Evolutionary conservation across 2,113 vertebrate species (phyloP).

Genomic region (Macaca mulatta): DNA sequence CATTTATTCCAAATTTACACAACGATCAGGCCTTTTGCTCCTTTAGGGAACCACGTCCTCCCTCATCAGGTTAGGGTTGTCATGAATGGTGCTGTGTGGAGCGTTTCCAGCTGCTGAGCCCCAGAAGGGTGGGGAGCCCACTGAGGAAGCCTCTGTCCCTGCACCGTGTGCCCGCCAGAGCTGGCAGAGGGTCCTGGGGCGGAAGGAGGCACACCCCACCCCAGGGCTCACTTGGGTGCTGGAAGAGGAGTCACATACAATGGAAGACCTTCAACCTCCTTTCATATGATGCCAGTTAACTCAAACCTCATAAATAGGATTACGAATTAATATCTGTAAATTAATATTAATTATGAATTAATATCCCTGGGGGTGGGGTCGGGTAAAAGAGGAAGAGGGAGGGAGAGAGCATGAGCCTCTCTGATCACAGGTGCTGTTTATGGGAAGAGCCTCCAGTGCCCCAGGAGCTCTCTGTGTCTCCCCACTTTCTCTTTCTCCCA

Average conservation of each 20-base stretch:
- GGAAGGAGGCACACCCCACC: not conserved
- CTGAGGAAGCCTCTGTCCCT: not conserved
- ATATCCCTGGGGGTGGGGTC: accelerated
- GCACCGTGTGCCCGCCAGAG: accelerated
- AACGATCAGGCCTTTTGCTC: accelerated
- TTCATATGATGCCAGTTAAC: not conserved
- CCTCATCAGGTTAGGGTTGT: accelerated
- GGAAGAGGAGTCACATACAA: accelerated
- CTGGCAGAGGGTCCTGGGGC: not conserved
- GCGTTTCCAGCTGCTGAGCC: not conserved
- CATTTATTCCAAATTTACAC: accelerated
- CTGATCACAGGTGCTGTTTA: not conserved
- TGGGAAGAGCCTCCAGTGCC: not conserved
- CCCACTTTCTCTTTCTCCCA: no score
- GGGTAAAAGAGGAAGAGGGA: not conserved
- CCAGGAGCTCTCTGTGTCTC: not conserved
- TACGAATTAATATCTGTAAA: not conserved
- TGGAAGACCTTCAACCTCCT: not conserved
- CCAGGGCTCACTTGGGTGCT: accelerated
- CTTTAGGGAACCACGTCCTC: accelerated
- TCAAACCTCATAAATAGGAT: accelerated
- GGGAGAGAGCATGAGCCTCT: not conserved
- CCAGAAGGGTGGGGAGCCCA: not conserved
- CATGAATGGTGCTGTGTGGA: not conserved
- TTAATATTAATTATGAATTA: not conserved